Evolutionary conservation across 2,888 invertebrate genomes (phyloP).

Genomic region (Drosophila phalerata): DNA sequence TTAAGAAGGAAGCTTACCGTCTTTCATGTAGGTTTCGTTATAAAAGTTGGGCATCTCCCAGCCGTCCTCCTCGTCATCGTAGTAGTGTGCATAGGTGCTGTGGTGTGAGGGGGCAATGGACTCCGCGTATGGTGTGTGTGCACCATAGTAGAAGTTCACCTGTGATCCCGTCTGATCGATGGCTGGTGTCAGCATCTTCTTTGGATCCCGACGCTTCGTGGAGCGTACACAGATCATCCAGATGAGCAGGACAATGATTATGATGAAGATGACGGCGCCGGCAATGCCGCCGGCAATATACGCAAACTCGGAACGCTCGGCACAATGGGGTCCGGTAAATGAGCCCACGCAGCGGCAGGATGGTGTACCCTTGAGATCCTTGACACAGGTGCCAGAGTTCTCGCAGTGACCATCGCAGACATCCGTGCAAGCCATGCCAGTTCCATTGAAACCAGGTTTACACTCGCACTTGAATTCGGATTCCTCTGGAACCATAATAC

Average conservation of each 20-base stretch:
- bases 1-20: slow-evolving; percentile 85
- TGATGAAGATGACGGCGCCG: slow-evolving; percentile 96
- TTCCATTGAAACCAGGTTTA: slow-evolving; percentile 96
- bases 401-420: slow-evolving; percentile 94
- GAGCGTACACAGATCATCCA: slow-evolving; percentile 99
- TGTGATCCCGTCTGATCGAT: slow-evolving; percentile 96
- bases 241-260: slow-evolving; percentile 95
- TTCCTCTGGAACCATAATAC: slow-evolving; percentile 92
- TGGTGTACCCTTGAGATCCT: slow-evolving; percentile 93
- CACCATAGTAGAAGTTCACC: slow-evolving; percentile 98
- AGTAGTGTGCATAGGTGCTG: slow-evolving; percentile 97
- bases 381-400: slow-evolving; percentile 95
- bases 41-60: slow-evolving; percentile 99
- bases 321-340: slow-evolving; percentile 95
- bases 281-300: slow-evolving; percentile 98
- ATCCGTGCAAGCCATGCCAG: slow-evolving; percentile 92
- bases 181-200: slow-evolving; percentile 95
- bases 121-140: slow-evolving; percentile 97
- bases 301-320: slow-evolving; percentile 97
- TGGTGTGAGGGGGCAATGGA: slow-evolving; percentile 98
- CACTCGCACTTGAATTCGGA: slow-evolving; percentile 96
- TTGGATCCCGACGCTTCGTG: slow-evolving; percentile 95
- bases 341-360: slow-evolving; percentile 96
- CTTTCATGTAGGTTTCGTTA: slow-evolving; percentile 98
- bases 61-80: slow-evolving; percentile 97